A percentile compares a stretch with the other conserved stretches of the same genome.
Conservation (phyloP, 2,888 invertebrate species). For the Scaptomyza cyrtandrae region DNA sequence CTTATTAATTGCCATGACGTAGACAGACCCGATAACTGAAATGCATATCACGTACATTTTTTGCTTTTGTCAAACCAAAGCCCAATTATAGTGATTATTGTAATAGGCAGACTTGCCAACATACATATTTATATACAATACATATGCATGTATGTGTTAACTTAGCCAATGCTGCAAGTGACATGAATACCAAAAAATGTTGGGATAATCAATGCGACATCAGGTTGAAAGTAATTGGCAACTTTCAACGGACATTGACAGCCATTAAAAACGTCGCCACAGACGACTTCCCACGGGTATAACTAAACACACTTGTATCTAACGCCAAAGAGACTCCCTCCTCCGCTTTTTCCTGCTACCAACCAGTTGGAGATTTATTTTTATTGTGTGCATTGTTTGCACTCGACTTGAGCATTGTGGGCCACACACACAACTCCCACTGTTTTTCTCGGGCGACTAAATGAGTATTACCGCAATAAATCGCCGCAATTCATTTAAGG, state of each 20-base stretch:
- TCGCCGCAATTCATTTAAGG: constrained; percentile 80
- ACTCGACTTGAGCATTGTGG: constrained; percentile 60
- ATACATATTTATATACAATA: background rate
- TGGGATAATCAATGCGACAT: constrained; percentile 44
- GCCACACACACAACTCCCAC: constrained; percentile 30
- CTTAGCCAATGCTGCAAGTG: constrained; percentile 59
- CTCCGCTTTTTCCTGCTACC: background rate
- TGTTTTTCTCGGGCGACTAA: constrained; percentile 64
- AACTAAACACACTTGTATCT: constrained; percentile 65
- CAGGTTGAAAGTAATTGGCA: constrained; percentile 54
- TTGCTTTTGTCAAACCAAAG: constrained; percentile 56
- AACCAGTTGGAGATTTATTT: constrained; percentile 70
- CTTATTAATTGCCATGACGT: constrained; percentile 66
- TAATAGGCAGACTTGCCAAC: constrained; percentile 36
- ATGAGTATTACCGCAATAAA: constrained; percentile 82
- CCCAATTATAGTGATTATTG: constrained; percentile 81
- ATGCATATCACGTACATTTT: constrained; percentile 72
- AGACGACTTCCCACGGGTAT: constrained; percentile 75
- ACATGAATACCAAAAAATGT: constrained; percentile 69
- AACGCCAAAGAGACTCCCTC: constrained; percentile 8
- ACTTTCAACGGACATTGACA: constrained; percentile 41
- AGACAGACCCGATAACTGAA: constrained; percentile 15
- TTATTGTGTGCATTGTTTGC: constrained; percentile 78
- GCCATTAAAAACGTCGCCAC: constrained; percentile 50
- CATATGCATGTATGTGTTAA: background rate